Evolutionary conservation across 2,113 vertebrate species (phyloP), one percentile per base, ranked within the genome.

Genomic region (Eulemur macaco): DNA sequence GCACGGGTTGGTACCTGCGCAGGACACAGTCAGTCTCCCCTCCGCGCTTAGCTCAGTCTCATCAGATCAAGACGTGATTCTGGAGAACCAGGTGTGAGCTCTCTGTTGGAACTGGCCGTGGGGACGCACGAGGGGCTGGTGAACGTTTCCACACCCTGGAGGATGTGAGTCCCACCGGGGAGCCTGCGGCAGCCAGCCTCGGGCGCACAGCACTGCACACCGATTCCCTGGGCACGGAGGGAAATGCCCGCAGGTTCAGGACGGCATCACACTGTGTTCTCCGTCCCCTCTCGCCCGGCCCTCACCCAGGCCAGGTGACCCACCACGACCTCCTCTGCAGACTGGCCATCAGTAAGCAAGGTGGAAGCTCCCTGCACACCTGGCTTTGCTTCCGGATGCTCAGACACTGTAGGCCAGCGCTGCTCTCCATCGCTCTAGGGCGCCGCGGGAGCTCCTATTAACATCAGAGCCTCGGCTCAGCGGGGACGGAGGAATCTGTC

Each of bases 391-490:
- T 39, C 6, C 50, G 54, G 68, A 42, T 88, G 85, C 39, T 45
- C 25, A 82, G 27, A 81, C 6, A 8, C 1, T 4, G n/a, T 93
- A 85, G 14, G 63, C 45, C 78, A 15, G 25, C 34, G 37, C 18
- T 31, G 54, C n/a, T 60, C 37, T 86, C 89, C 80, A 1, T 47
- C 11, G 18, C 93, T 68, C 25, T 76, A 78, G 96, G 60, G 69
- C 84, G 68, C 89, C 20, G 39, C 0, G 42, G 42, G 42, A 42
- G 42, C 42, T 42, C 74, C 2, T 17, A 50, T 58, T 81, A 85
- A 96, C 95, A 95, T 76, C 64, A 93, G 93, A 76, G 42, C 42
- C 34, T 34, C 27, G 92, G 11, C 52, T 42, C 68, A 69, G 74
- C 95, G 15, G 80, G 47, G 96, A 45, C 91, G 93, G 15, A 86